These are phyloP conservation scores for Tetramorium alpestre DNA, from an alignment of 1,140 invertebrate species.

Conservation along the genomic window DNA sequence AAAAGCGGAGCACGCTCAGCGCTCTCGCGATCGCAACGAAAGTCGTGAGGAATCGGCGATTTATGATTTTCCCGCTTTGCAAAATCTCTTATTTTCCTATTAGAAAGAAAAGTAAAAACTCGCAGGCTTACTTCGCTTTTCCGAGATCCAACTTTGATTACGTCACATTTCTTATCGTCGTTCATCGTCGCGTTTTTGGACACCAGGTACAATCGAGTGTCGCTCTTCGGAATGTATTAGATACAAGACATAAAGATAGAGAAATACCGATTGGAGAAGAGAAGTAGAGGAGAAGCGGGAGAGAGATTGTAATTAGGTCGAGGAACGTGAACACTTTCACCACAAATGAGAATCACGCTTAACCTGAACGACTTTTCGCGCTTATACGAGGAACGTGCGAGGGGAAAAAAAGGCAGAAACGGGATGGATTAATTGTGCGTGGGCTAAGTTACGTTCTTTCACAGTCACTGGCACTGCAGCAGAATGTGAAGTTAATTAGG, in stretches of 20 bases:
- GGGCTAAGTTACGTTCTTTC: constrained; percentile 58
- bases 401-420: background rate
- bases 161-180: constrained; percentile 73
- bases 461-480: constrained; percentile 81
- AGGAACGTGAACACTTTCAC: constrained; percentile 67
- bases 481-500: constrained; percentile 76
- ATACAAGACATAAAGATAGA: background rate
- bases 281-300: background rate
- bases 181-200: constrained; percentile 45
- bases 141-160: constrained; percentile 88
- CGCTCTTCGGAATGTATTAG: constrained; percentile 64
- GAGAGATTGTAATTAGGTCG: constrained; percentile 58
- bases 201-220: background rate
- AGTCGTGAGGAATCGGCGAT: background rate
- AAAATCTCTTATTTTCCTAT: background rate
- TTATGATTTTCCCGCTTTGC: background rate
- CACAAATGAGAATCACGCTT: background rate
- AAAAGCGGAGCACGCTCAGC: background rate
- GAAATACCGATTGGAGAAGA: background rate
- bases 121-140: constrained; percentile 88
- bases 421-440: background rate
- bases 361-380: constrained; percentile 24
- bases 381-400: background rate
- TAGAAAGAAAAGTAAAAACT: background rate
- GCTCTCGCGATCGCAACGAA: background rate